Evolutionary conservation across 2,113 vertebrate species (phyloP).

Genomic region (Ochotona princeps): DNA sequence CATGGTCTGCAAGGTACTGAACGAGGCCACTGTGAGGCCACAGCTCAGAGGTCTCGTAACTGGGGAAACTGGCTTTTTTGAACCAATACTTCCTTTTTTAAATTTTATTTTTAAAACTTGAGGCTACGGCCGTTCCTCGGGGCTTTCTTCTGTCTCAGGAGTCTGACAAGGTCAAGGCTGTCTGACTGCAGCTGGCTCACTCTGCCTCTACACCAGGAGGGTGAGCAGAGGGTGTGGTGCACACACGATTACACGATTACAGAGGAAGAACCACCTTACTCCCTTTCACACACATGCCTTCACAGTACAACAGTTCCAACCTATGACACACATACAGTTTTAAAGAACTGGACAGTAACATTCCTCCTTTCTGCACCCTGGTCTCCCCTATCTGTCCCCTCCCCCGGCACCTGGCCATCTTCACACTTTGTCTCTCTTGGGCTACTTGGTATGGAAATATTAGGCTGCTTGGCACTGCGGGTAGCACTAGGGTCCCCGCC

Average conservation of each 20-base stretch:
- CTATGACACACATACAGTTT: too few relatives aligned
- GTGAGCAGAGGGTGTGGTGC: too few relatives aligned
- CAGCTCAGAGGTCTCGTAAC: not conserved
- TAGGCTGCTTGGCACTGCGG: too few relatives aligned
- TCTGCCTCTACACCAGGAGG: too few relatives aligned
- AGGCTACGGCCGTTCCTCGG: conserved; percentile 10
- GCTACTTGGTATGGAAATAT: not conserved
- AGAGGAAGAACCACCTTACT: too few relatives aligned
- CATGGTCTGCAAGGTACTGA: not conserved
- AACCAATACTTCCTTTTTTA: conserved; percentile 32
- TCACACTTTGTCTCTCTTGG: not conserved
- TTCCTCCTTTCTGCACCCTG: not conserved
- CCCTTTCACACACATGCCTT: too few relatives aligned
- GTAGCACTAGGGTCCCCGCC: too few relatives aligned
- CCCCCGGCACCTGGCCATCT: not conserved
- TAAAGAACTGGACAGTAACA: too few relatives aligned
- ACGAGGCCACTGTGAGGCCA: accelerated
- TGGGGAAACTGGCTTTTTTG: conserved; percentile 21
- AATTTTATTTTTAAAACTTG: conserved; percentile 55
- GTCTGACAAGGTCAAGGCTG: conserved; percentile 50
- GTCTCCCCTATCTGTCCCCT: not conserved
- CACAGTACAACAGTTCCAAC: too few relatives aligned
- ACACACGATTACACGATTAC: too few relatives aligned
- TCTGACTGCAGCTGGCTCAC: not conserved
- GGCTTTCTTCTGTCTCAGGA: conserved; percentile 10